A percentile compares a stretch with the other conserved stretches of the same genome.
phyloP scores from a whole-genome alignment of 2,797 vertebrate genomes.

The Loris lydekkerianus region DNA sequence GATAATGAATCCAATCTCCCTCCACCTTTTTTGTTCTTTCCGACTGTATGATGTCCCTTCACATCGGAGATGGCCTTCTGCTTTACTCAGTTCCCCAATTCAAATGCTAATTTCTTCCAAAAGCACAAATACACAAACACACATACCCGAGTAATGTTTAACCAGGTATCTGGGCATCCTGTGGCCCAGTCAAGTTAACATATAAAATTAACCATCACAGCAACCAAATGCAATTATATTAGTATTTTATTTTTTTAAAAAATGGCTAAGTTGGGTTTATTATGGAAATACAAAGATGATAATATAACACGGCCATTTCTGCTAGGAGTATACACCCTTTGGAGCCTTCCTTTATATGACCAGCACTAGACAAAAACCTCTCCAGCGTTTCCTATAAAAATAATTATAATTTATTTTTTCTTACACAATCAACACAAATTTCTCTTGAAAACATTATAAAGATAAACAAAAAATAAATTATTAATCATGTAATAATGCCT shows the following conservation, averaged over 20 bases:
- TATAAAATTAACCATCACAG: neutral
- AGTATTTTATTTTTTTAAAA: neutral
- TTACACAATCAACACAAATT: slow-evolving; percentile 14
- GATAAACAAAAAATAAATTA: slow-evolving; percentile 17
- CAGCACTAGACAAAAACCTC: neutral
- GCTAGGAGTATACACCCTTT: neutral
- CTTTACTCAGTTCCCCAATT: neutral
- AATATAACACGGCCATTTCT: neutral
- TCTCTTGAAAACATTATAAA: slow-evolving; percentile 41
- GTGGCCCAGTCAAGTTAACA: neutral
- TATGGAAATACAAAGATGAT: neutral
- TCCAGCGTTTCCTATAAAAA: neutral
- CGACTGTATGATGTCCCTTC: neutral
- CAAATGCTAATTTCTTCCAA: slow-evolving; percentile 3
- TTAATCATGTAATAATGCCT: neutral
- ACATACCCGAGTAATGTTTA: neutral
- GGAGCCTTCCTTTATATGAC: neutral
- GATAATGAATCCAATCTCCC: neutral
- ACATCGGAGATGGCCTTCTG: neutral
- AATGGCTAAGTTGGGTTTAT: neutral
- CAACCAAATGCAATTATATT: slow-evolving; percentile 25
- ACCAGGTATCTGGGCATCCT: neutral
- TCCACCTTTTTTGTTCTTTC: neutral
- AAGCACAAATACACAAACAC: neutral
- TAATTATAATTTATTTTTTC: neutral